Conservation (phyloP, 2,113 vertebrate genomes). For the Otus sunia region DNA sequence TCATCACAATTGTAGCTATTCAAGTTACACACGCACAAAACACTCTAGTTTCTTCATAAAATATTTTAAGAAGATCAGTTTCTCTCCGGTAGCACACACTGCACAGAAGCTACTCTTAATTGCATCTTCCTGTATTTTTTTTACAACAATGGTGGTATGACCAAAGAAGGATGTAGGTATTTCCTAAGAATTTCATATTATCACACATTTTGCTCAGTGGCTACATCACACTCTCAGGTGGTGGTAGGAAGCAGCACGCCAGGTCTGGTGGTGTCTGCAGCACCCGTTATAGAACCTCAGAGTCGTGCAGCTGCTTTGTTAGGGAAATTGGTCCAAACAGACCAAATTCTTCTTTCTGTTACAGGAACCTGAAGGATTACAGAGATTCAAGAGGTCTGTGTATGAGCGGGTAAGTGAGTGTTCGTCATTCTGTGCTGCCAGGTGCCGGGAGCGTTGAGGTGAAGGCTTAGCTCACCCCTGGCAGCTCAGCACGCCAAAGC, state of each 20-base stretch:
- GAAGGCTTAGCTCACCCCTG: not conserved
- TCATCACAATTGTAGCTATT: not conserved
- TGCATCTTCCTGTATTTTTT: too few relatives aligned
- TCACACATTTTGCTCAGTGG: not conserved
- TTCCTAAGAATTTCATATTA: not conserved
- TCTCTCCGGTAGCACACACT: not conserved
- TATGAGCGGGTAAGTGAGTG: fast-evolving
- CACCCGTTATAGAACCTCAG: not conserved
- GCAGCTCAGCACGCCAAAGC: not conserved
- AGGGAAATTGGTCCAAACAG: not conserved
- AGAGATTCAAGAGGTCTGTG: not conserved
- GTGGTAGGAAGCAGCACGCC: not conserved
- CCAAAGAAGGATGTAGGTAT: not conserved
- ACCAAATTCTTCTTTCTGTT: not conserved
- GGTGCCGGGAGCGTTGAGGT: not conserved
- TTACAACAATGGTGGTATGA: not conserved
- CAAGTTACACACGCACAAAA: not conserved
- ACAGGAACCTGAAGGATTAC: not conserved
- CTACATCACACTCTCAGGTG: too few relatives aligned
- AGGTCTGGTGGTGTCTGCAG: not conserved
- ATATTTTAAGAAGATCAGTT: not conserved
- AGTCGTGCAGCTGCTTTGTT: not conserved
- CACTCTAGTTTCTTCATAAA: not conserved
- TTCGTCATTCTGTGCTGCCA: not conserved
- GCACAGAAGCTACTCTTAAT: not conserved